A percentile compares a stretch with the other conserved stretches of the same genome.
Conservation (phyloP, 2,113 vertebrate genomes). For the Gadus chalcogrammus region DNA sequence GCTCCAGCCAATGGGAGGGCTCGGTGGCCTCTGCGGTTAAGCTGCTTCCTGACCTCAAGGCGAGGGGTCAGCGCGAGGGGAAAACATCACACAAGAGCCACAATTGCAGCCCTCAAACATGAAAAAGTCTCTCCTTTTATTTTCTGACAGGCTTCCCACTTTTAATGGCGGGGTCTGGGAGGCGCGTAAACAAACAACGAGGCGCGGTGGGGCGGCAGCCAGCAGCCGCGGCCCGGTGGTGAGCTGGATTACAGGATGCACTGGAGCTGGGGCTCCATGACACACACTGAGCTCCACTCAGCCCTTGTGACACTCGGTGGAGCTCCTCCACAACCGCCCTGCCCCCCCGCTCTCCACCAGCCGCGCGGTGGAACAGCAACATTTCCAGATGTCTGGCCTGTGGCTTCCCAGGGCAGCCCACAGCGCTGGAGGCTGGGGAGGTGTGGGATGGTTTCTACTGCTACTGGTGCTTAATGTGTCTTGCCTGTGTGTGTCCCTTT, state of each 20-base stretch:
- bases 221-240: constrained; percentile 64
- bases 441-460: constrained; percentile 54
- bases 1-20: constrained; percentile 35
- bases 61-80: constrained; percentile 66
- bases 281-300: constrained; percentile 61
- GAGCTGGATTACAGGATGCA: constrained; percentile 70
- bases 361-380: constrained; percentile 40
- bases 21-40: constrained; percentile 54
- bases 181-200: constrained; percentile 73
- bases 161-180: constrained; percentile 66
- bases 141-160: constrained; percentile 67
- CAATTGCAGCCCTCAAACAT: constrained; percentile 77
- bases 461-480: constrained; percentile 36
- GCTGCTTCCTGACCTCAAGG: constrained; percentile 64
- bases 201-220: constrained; percentile 18
- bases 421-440: constrained; percentile 51
- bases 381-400: constrained; percentile 63
- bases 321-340: constrained; percentile 22
- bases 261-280: constrained; percentile 66
- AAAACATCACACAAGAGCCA: constrained; percentile 77
- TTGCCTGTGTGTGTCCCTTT: constrained; percentile 5
- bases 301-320: constrained; percentile 60
- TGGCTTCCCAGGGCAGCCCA: constrained; percentile 41
- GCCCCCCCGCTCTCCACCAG: no score
- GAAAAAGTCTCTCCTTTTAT: constrained; percentile 73